Evolutionary conservation across 2,888 invertebrate genomes (phyloP), one percentile per base, ranked within the genome.

Genomic region (Spisula subtruncata): DNA sequence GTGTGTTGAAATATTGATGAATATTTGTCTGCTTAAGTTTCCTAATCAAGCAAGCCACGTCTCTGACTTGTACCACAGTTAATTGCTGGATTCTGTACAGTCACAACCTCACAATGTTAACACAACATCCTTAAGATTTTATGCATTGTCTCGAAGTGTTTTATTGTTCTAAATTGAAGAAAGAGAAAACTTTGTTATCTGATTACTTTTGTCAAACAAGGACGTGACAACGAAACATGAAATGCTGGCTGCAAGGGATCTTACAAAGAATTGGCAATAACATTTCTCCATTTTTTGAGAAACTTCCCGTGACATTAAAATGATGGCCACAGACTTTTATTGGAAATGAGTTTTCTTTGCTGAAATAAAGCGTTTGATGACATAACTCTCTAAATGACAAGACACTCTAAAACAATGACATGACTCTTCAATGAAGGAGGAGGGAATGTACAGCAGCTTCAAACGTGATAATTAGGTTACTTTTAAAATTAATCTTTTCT

Each of bases 121-220:
- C 10, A 5, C 60, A 66, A 25, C 60, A 66, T 66, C 25, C 60
- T 66, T 66, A n/a, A 66, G 60, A 66, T 66, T 25, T 66, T 25
- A 66, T 66, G 60, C 60, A 66, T 66, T 66, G 60, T 66, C 60
- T 66, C 60, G 60, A 54, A 41, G 85, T 86, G 80, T 86, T 86
- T 86, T 86, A 86, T 86, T 35, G 81, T 81, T 86, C 60, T 81
- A 81, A 86, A 86, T 86, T 86, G 80, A 86, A 80, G 60, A 54
- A 60, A 86, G 46, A n/a, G 80, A 75, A n/a, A 86, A 46, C 41
- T 54, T 86, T 79, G 79, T 86, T 60, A 29, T 79, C 79, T 86
- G 80, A 86, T 86, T 86, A 86, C 80, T 81, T 86, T 86, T 32
- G 80, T 86, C 86, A 86, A 86, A 80, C 81, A 81, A 46, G 80